phyloP scores from a whole-genome alignment of 2,113 vertebrate genomes.

The Lamprologus callipterus region DNA sequence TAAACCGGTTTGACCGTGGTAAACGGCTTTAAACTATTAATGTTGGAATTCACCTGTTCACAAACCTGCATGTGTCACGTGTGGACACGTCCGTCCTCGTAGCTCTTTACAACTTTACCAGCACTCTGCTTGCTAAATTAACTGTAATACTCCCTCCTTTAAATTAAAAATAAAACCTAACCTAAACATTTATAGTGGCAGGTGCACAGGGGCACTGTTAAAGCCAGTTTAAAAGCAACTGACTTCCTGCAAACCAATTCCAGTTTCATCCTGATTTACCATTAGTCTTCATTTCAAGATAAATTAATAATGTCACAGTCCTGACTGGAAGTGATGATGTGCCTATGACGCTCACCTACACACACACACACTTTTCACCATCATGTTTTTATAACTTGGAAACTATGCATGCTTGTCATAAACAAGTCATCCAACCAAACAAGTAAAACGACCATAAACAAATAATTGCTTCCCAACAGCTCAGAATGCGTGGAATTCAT shows the following conservation, averaged over 20 bases:
- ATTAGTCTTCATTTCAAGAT: neutral
- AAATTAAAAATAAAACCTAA: neutral
- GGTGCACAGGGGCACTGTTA: neutral
- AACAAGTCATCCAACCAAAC: constrained; percentile 29
- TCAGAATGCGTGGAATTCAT: neutral
- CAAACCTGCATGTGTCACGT: neutral
- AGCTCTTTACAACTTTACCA: neutral
- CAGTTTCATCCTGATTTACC: neutral
- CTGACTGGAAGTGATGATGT: neutral
- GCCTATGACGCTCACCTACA: neutral
- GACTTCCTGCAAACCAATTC: neutral
- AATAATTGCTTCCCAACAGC: constrained; percentile 21
- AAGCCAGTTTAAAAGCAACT: neutral
- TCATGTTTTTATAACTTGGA: constrained; percentile 17
- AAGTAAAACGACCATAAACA: neutral
- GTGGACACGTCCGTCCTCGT: accelerated
- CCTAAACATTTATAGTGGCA: neutral
- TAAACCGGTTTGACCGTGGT: neutral
- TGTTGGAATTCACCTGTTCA: neutral
- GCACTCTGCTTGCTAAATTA: neutral
- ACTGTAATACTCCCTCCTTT: neutral
- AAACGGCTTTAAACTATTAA: neutral
- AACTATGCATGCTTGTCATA: constrained; percentile 20
- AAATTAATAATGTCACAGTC: neutral
- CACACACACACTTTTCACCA: neutral